A percentile compares a stretch with the other conserved stretches of the same genome.
Evolutionary conservation across 2,113 vertebrate genomes (phyloP).

Genomic region (Ammospiza caudacuta): DNA sequence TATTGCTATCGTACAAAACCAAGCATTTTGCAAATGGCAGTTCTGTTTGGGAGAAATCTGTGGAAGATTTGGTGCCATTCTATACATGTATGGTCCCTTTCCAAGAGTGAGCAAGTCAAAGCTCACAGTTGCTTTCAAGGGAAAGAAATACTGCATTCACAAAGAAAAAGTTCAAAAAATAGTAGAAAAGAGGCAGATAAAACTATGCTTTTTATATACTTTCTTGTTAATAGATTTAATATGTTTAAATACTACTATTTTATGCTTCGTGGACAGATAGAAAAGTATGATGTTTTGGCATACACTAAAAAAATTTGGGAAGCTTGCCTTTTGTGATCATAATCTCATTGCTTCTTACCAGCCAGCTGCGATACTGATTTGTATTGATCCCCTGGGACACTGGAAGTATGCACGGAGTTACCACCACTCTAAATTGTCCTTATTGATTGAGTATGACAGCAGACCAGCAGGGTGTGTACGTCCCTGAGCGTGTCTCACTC

Average conservation of each 20-base stretch:
- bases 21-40: not conserved
- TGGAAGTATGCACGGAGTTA: slow-evolving; percentile 34
- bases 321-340: slow-evolving; percentile 42
- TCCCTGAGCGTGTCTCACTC: not conserved
- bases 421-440: slow-evolving; percentile 46
- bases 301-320: not conserved
- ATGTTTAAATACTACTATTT: not conserved
- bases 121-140: not conserved
- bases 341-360: slow-evolving; percentile 50
- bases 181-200: not conserved
- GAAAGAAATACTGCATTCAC: not conserved
- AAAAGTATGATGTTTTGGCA: not conserved
- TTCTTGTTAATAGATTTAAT: not conserved
- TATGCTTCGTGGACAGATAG: not conserved
- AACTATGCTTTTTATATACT: not conserved
- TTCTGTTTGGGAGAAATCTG: not conserved
- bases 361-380: slow-evolving; percentile 62
- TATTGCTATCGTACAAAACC: not conserved
- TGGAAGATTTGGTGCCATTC: not conserved
- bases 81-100: not conserved
- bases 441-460: slow-evolving; percentile 48
- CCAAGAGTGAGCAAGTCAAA: not conserved
- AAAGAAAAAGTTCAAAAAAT: not conserved
- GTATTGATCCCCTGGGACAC: slow-evolving; percentile 41
- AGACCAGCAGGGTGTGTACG: not conserved